Conservation (phyloP, 2,113 vertebrate species). For the Eulemur macaco region DNA sequence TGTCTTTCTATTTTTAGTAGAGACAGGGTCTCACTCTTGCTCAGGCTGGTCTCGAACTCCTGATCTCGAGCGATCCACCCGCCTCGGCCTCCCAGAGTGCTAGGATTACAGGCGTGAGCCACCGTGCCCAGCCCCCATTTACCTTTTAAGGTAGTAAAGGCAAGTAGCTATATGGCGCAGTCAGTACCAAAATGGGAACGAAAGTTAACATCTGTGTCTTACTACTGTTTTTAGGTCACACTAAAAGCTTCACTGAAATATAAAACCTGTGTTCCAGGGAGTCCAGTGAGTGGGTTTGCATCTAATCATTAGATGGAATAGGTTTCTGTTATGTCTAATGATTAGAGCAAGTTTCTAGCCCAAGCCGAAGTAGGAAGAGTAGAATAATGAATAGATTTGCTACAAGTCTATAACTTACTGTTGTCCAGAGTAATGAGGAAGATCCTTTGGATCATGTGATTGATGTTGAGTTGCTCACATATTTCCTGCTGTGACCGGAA, state of each 20-base stretch:
- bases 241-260: background rate
- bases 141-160: background rate
- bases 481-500: slow-evolving; percentile 97
- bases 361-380: background rate
- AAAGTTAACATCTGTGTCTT: background rate
- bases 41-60: too few relatives aligned
- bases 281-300: background rate
- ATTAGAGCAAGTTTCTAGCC: background rate
- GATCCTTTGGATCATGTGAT: slow-evolving; percentile 99
- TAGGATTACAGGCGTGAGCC: too few relatives aligned
- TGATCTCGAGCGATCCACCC: too few relatives aligned
- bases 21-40: too few relatives aligned
- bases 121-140: background rate
- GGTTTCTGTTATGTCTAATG: background rate
- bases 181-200: background rate
- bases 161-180: background rate
- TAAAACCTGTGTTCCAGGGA: background rate
- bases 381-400: background rate
- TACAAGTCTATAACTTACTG: slow-evolving; percentile 88
- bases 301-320: background rate
- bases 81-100: too few relatives aligned
- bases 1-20: too few relatives aligned
- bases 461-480: slow-evolving; percentile 98
- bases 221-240: background rate
- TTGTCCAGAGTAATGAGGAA: slow-evolving; percentile 98